Percentiles rank a stretch among this genome's conserved stretches.
These are phyloP conservation scores for Xenus cinereus DNA, from an alignment of 2,113 vertebrate species.

Conservation along the genomic window DNA sequence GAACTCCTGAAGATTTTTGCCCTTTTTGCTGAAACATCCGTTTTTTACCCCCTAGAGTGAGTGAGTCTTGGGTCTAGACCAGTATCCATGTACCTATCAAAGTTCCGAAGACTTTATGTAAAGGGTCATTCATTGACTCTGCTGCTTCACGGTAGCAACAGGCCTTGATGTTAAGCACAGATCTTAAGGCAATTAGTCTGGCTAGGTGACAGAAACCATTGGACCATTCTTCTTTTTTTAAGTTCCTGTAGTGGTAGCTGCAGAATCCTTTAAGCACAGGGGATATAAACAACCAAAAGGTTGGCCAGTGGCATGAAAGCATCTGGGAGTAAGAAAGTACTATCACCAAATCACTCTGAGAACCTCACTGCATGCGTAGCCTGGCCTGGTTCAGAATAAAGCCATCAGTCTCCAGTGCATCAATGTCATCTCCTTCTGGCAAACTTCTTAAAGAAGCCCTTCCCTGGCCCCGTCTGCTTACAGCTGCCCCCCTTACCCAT, in stretches of 20 bases:
- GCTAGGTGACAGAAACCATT: background rate
- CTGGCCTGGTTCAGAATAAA: background rate
- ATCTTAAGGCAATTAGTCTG: background rate
- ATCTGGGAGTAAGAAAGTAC: background rate
- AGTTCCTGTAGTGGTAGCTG: background rate
- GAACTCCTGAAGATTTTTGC: background rate
- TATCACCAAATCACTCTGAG: background rate
- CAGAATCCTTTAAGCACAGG: background rate
- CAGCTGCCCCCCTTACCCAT: background rate
- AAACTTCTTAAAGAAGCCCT: background rate
- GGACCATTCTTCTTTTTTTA: background rate
- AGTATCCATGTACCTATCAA: background rate
- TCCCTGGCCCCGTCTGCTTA: background rate
- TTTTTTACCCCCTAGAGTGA: background rate
- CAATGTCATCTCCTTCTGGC: background rate
- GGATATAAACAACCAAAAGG: background rate
- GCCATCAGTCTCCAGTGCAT: no score
- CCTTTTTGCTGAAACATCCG: background rate
- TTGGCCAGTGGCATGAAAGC: background rate
- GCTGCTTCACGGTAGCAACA: background rate
- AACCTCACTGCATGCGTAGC: fast-evolving
- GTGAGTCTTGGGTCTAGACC: background rate
- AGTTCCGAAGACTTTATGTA: background rate
- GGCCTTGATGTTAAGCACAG: background rate
- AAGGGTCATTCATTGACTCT: background rate